phyloP scores from a whole-genome alignment of 1,140 invertebrate genomes.

The Cotesia typhae region DNA sequence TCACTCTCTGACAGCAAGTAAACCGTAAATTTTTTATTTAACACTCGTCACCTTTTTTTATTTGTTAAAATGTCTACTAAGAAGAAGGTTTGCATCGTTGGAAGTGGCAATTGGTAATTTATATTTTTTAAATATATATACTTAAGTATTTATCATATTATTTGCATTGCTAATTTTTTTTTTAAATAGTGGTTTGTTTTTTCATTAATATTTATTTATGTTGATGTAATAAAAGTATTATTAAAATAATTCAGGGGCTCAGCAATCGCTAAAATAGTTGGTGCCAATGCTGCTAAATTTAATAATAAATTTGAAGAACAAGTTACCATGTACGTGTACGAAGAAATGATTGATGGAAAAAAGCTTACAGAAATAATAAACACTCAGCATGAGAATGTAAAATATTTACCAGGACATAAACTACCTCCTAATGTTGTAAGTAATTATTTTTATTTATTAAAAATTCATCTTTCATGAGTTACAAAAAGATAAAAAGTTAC shows the following conservation, averaged over 20 bases:
- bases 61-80: constrained; percentile 49
- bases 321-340: constrained; percentile 81
- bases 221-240: not conserved
- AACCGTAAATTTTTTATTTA: too few species aligned
- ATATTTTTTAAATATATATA: not conserved
- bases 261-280: constrained; percentile 82
- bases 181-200: not conserved
- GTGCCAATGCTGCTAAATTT: constrained; percentile 72
- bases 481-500: too few species aligned
- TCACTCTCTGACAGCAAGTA: too few species aligned
- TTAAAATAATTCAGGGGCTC: constrained; percentile 73
- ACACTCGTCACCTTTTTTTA: too few species aligned
- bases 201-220: constrained; percentile 8
- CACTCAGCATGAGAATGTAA: constrained; percentile 80
- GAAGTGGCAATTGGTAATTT: constrained; percentile 76
- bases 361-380: constrained; percentile 86
- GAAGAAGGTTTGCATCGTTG: constrained; percentile 72
- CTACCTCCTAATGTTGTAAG: constrained; percentile 71
- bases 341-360: constrained; percentile 76
- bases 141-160: not conserved
- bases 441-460: constrained; percentile 34
- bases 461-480: not conserved
- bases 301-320: constrained; percentile 71
- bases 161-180: constrained; percentile 10
- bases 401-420: constrained; percentile 79